phyloP scores from a whole-genome alignment of 2,113 vertebrate species.

The rabbit (Oryctolagus cuniculus) region DNA sequence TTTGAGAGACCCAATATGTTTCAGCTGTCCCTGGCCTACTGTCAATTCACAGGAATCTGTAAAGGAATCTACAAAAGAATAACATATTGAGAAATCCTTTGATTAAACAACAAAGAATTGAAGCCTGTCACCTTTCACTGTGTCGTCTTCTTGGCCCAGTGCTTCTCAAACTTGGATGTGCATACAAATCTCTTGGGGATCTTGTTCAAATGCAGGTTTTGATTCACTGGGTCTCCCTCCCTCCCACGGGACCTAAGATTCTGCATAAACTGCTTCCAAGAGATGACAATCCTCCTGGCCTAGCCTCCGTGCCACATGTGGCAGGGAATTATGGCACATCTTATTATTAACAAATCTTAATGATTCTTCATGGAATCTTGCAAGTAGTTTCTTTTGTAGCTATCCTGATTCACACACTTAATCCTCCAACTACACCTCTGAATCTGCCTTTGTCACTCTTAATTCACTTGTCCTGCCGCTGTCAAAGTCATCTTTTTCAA shows the following conservation, averaged over 20 bases:
- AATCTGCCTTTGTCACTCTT: neutral
- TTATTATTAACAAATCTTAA: neutral
- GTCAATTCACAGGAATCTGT: neutral
- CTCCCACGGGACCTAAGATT: neutral
- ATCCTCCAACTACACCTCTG: neutral
- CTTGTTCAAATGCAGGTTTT: slow-evolving; percentile 21
- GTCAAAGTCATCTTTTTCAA: slow-evolving; percentile 12
- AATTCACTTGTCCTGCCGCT: neutral
- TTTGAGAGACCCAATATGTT: neutral
- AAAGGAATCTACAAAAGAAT: slow-evolving; percentile 26
- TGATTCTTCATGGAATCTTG: neutral
- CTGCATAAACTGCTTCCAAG: neutral
- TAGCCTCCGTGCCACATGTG: neutral
- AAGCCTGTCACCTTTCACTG: neutral
- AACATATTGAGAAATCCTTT: slow-evolving; percentile 21
- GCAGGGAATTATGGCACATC: neutral
- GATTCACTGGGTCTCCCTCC: neutral
- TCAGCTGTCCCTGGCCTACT: neutral
- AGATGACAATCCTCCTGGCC: neutral
- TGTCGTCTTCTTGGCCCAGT: neutral
- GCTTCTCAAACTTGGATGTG: neutral
- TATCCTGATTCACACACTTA: neutral
- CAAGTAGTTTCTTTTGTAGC: neutral
- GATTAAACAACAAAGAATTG: slow-evolving; percentile 8
- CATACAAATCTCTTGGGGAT: neutral